These are phyloP conservation scores for Cyprinella venusta DNA, from an alignment of 2,797 vertebrate species.

Conservation along the genomic window DNA sequence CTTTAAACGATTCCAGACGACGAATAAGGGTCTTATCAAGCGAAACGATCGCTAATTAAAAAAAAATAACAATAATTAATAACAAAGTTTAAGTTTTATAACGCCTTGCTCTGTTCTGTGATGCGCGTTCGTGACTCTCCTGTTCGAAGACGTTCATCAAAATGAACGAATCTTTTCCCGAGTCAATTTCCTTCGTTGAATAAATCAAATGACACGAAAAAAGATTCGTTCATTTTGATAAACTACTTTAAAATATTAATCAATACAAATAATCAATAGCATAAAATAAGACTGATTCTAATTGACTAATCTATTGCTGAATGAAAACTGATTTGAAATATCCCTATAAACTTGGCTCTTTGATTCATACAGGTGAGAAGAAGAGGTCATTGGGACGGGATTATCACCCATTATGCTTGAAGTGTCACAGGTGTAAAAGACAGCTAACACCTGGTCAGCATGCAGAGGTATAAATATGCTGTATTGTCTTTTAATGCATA, in stretches of 20 bases:
- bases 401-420: slow-evolving; percentile 85
- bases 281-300: background rate
- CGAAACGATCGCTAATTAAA: no score
- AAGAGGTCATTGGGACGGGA: slow-evolving; percentile 82
- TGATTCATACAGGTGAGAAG: slow-evolving; percentile 76
- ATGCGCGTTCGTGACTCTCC: no score
- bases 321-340: background rate
- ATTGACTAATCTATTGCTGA: background rate
- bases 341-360: slow-evolving; percentile 29
- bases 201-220: no score
- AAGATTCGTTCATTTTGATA: background rate
- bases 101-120: no score
- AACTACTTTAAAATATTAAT: background rate
- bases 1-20: no score
- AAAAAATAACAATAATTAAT: no score
- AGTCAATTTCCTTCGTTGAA: no score
- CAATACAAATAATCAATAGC: background rate
- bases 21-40: no score
- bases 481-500: background rate
- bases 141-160: no score
- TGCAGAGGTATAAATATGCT: slow-evolving; percentile 72
- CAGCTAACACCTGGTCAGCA: slow-evolving; percentile 82
- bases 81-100: no score
- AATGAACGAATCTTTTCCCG: no score
- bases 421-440: slow-evolving; percentile 81